Percentiles rank a stretch among this genome's conserved stretches.
These are phyloP conservation scores for Leptatherina wallacei DNA, from an alignment of 2,797 vertebrate species.

Conservation along the genomic window DNA sequence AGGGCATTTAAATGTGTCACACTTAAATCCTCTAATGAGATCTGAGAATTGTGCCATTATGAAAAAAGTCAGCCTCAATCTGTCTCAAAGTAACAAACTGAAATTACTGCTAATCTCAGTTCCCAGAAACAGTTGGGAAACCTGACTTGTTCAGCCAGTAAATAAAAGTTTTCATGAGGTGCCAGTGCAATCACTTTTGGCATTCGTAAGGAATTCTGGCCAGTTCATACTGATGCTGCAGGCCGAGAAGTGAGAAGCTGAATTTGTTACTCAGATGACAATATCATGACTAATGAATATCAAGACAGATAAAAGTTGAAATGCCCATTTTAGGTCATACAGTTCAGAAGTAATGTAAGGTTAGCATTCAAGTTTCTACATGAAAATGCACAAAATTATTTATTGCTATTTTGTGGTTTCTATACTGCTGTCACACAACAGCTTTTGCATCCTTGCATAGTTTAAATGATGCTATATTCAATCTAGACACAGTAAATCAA, in stretches of 20 bases:
- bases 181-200: constrained; percentile 55
- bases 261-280: background rate
- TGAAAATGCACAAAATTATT: constrained; percentile 6
- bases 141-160: constrained; percentile 26
- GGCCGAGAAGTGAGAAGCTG: constrained; percentile 2
- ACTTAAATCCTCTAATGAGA: constrained; percentile 19
- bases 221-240: constrained; percentile 21
- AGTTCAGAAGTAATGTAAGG: background rate
- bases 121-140: constrained; percentile 66
- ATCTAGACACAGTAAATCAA: background rate
- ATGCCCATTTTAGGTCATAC: background rate
- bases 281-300: constrained; percentile 14
- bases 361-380: background rate
- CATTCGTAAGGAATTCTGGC: constrained; percentile 10
- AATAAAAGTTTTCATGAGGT: constrained; percentile 56
- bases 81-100: constrained; percentile 32
- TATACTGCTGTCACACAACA: background rate
- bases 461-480: background rate
- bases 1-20: constrained; percentile 12
- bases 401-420: background rate
- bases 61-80: constrained; percentile 22
- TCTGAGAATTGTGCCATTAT: constrained; percentile 9
- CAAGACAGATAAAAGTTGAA: constrained; percentile 14
- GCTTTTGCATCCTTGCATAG: background rate
- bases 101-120: constrained; percentile 65